These are phyloP conservation scores for Chamaea fasciata DNA, from an alignment of 2,113 vertebrate genomes.

Conservation along the genomic window DNA sequence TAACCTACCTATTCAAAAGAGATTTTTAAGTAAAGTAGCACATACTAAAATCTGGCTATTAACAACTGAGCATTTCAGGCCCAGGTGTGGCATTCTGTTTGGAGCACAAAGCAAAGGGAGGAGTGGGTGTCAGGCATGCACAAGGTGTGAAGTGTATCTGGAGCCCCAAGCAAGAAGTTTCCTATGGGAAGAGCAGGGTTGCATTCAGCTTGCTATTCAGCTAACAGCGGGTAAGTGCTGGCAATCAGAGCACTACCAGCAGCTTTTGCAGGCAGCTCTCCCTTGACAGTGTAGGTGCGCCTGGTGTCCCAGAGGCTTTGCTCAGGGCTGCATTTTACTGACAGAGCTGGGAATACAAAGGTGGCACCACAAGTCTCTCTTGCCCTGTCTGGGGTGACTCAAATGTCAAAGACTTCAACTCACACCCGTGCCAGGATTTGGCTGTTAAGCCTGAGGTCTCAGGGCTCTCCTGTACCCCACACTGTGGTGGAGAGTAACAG, in stretches of 20 bases:
- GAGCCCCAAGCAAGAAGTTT: background rate
- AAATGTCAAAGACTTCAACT: background rate
- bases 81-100: rapidly evolving
- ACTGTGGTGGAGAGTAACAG: background rate
- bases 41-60: background rate
- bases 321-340: background rate
- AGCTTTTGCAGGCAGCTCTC: background rate
- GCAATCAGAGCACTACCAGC: background rate
- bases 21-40: background rate
- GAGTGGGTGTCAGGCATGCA: background rate
- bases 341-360: background rate
- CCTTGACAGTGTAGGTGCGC: too few relatives aligned
- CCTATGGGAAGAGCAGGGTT: background rate
- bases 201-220: background rate
- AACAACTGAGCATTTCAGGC: background rate
- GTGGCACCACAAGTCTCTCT: background rate
- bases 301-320: background rate
- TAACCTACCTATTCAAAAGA: background rate
- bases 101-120: background rate
- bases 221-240: background rate
- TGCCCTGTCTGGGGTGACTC: background rate
- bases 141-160: background rate
- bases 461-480: too few relatives aligned
- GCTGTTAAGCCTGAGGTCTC: background rate
- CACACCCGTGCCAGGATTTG: background rate